Evolutionary conservation across 2,888 invertebrate genomes (phyloP), one percentile per base, ranked within the genome.

Genomic region (Xanthorhoe designata): DNA sequence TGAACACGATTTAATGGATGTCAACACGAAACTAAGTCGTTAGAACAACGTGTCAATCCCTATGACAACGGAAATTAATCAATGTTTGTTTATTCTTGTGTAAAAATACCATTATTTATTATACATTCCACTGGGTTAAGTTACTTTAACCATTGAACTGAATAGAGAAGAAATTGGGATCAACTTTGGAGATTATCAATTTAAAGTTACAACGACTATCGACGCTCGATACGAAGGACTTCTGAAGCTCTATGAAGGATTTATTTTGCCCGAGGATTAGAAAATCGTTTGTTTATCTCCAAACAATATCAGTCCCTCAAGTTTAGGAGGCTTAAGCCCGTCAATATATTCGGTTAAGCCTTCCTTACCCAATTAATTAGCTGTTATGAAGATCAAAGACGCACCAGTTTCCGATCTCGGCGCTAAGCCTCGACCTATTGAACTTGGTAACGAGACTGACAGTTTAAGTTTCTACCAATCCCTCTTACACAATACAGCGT

Each of bases 321-420:
- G 76, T 80, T 82, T 53, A 68, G 55, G 66, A 68, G 68, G 75
- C 80, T 80, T 78, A 76, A 76, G 71, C 76, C 83, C 83, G 83
- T 87, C 90, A 86, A 88, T 88, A 86, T 80, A 82, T 80, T 82
- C 79, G 74, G 82, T 82, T 87, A 87, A 89, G 86, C 83, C 85
- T 86, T 84, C 84, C 82, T 85, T 79, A 82, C 84, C 83, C 85
- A 87, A 89, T 91, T 89, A 90, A 90, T 90, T 89, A 90, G 87
- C 86, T 83, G 85, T 87, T 86, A 85, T 87, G 83, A 87, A 88
- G 89, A 92, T 91, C 90, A 90, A 91, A 91, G 89, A 80, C 78
- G 77, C 80, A 78, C 76, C 80, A 83, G 86, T 85, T 87, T 81
- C 79, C 78, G 80, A 88, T 85, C 83, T 79, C 80, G 76, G 77